Conservation (phyloP, 2,797 vertebrate species). For the Bovichtus variegatus region DNA sequence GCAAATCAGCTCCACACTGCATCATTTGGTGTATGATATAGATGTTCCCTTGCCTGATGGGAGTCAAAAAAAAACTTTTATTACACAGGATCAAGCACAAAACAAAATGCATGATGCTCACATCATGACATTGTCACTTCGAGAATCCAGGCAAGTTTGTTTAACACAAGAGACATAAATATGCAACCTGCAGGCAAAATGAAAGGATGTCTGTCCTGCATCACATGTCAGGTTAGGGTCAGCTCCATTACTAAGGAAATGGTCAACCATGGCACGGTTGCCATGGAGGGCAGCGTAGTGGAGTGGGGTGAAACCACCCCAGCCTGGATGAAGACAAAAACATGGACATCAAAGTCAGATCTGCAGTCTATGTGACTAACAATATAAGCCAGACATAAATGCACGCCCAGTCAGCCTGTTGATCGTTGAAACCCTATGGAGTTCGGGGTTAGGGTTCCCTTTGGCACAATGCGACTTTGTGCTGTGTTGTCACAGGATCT, state of each 20-base stretch:
- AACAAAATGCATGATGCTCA: background rate
- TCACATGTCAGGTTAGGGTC: conserved; percentile 85
- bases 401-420: conserved; percentile 33
- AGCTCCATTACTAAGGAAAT: conserved; percentile 84
- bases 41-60: conserved; percentile 85
- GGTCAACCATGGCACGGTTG: conserved; percentile 79
- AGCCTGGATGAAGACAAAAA: conserved; percentile 75
- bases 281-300: conserved; percentile 87
- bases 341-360: conserved; percentile 30
- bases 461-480: conserved; percentile 56
- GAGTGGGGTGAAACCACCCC: conserved; percentile 87
- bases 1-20: conserved; percentile 84
- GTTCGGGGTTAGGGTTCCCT: conserved; percentile 28
- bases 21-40: conserved; percentile 87
- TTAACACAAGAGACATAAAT: background rate
- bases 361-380: conserved; percentile 3
- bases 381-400: conserved; percentile 13
- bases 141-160: background rate
- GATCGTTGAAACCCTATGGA: conserved; percentile 19
- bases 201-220: conserved; percentile 87
- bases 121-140: background rate
- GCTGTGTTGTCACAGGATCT: conserved; percentile 55
- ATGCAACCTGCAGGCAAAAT: conserved; percentile 84
- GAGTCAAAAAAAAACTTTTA: conserved; percentile 22
- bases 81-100: background rate